Conservation (phyloP, 1,140 invertebrate species). For the Coptotermes formosanus region DNA sequence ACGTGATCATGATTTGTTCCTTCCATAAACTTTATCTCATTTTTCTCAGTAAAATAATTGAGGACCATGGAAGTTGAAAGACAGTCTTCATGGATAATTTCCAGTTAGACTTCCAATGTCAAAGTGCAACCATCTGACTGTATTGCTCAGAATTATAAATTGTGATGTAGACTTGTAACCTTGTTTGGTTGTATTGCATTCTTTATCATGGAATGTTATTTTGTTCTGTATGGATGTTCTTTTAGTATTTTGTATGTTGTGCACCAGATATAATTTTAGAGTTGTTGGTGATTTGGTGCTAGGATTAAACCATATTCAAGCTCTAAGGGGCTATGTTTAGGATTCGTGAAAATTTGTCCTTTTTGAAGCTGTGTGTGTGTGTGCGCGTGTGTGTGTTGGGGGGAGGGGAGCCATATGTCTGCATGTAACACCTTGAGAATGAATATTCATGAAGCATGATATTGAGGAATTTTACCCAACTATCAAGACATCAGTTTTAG, state of each 20-base stretch:
- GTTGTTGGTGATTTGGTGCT: not conserved
- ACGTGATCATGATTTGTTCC: not conserved
- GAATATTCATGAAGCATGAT: no score
- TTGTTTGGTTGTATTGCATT: not conserved
- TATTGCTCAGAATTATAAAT: not conserved
- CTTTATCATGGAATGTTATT: not conserved
- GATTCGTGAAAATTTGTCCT: no score
- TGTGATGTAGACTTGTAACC: not conserved
- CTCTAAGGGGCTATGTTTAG: not conserved
- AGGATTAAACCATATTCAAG: not conserved
- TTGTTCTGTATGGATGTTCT: not conserved
- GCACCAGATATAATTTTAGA: not conserved
- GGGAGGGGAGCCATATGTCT: no score
- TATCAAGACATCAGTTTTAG: no score
- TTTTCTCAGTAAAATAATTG: not conserved
- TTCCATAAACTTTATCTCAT: not conserved
- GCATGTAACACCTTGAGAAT: no score
- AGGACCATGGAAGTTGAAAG: not conserved
- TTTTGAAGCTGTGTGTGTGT: no score
- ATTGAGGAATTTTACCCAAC: no score
- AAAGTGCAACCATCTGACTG: not conserved
- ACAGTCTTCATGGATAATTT: not conserved
- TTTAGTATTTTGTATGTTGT: not conserved
- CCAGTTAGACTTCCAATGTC: not conserved
- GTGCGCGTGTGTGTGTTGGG: no score